Percentiles rank a stretch among this genome's conserved stretches.
These are phyloP conservation scores for Porites lutea DNA, from an alignment of 64 coral and sea anemone genomes.

Conservation along the genomic window DNA sequence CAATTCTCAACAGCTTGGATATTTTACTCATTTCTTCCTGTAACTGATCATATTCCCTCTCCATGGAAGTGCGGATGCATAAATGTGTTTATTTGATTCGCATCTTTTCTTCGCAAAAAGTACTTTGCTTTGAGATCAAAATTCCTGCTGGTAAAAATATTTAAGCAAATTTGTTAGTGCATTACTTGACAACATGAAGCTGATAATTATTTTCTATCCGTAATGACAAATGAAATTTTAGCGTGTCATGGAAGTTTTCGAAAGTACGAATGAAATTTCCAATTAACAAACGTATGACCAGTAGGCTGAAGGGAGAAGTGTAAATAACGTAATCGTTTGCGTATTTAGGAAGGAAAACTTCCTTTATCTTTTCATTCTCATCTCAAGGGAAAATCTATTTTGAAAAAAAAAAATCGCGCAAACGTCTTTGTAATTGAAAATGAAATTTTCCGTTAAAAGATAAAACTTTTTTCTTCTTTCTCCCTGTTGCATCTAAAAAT, in stretches of 20 bases:
- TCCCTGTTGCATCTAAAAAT: neutral
- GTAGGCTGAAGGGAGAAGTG: neutral
- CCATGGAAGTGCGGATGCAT: neutral
- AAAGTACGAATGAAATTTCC: neutral
- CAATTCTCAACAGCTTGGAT: neutral
- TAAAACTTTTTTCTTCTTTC: neutral
- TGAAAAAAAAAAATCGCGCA: too few relatives aligned
- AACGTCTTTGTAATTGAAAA: neutral
- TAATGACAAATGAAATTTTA: neutral
- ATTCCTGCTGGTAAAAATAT: neutral
- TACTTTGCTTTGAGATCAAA: neutral
- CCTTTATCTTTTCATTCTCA: neutral
- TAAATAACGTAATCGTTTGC: neutral
- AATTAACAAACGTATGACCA: slow-evolving; percentile 1
- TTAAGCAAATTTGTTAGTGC: neutral
- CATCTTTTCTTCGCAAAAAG: neutral
- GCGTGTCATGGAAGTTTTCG: neutral
- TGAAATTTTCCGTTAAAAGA: neutral
- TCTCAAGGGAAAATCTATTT: neutral
- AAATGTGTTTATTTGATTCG: neutral
- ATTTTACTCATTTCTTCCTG: neutral
- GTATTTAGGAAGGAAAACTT: slow-evolving; percentile 11
- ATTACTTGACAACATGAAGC: neutral
- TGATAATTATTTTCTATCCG: neutral
- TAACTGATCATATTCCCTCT: neutral